Conservation (phyloP, 2,797 vertebrate species). For the Enteromius anoplus region DNA sequence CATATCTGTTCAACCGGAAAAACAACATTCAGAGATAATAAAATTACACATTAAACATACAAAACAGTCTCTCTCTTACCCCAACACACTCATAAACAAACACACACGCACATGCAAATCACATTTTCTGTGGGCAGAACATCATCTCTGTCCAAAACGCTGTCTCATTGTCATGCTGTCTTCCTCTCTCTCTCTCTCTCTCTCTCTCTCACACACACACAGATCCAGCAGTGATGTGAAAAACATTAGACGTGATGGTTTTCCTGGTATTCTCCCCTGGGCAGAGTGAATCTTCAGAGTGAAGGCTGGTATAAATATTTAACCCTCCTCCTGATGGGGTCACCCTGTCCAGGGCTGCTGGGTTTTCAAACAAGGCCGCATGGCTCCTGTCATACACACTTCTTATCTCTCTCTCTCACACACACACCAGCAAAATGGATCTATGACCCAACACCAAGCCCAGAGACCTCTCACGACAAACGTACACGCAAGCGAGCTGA, state of each 20-base stretch:
- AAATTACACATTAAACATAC: constrained; percentile 2
- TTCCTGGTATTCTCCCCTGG: constrained; percentile 30
- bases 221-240: constrained; percentile 30
- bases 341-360: constrained; percentile 25
- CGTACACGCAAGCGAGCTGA: background rate
- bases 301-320: constrained; percentile 51
- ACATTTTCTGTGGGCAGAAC: constrained; percentile 23
- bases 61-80: background rate
- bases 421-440: background rate
- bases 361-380: constrained; percentile 13
- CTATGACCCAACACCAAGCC: background rate
- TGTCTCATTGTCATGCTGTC: constrained; percentile 16
- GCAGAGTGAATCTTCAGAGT: constrained; percentile 29
- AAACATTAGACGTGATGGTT: constrained; percentile 3
- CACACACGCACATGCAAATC: constrained; percentile 27
- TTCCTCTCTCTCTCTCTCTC: background rate
- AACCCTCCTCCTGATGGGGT: constrained; percentile 39
- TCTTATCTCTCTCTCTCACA: background rate
- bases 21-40: background rate
- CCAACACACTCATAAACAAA: constrained; percentile 5
- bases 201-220: background rate
- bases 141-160: background rate
- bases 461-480: constrained; percentile 6
- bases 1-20: background rate
- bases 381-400: constrained; percentile 36